Conservation (phyloP, 2,113 vertebrate species). For the Alouatta palliata region DNA sequence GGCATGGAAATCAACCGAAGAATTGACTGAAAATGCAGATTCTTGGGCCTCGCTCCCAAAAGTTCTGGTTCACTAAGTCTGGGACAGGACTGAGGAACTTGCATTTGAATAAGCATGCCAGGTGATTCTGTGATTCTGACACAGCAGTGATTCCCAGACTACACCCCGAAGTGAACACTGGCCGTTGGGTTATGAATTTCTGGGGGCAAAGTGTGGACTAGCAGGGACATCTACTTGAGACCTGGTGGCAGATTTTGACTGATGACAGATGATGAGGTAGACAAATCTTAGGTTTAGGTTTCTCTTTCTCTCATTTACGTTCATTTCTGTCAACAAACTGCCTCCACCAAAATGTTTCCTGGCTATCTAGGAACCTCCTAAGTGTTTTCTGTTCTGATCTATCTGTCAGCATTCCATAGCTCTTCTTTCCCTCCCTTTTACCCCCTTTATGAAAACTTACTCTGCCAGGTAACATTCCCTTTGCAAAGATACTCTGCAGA, state of each 20-base stretch:
- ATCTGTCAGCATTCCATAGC: neutral
- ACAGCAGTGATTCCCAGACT: neutral
- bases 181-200: neutral
- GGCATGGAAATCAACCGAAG: neutral
- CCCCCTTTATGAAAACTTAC: neutral
- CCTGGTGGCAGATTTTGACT: neutral
- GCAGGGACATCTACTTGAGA: rapidly evolving
- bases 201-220: neutral
- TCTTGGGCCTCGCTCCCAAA: neutral
- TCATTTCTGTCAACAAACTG: neutral
- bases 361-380: neutral
- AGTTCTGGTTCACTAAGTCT: neutral
- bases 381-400: neutral
- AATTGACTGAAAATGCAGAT: neutral
- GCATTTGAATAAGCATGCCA: neutral
- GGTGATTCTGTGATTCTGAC: neutral
- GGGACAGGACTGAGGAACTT: neutral
- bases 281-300: neutral
- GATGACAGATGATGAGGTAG: neutral
- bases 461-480: neutral
- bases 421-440: neutral
- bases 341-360: neutral
- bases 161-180: neutral
- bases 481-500: neutral
- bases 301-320: neutral